Conservation (phyloP, 2,113 vertebrate genomes). For the Paratilapia polleni region DNA sequence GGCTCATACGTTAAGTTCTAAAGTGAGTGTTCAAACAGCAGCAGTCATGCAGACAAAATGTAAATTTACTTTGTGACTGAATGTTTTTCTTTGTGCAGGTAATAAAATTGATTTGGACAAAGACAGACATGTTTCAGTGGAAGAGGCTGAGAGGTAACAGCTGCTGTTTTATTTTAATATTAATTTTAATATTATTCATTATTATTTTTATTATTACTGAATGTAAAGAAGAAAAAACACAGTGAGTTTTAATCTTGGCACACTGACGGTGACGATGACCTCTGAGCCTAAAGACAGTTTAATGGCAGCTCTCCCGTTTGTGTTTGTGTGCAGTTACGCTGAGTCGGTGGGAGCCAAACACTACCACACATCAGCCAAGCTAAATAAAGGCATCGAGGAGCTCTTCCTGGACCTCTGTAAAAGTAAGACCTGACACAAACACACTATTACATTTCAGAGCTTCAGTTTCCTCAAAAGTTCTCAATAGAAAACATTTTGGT, state of each 20-base stretch:
- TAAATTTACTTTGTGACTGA: not conserved
- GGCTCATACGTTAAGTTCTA: too few species aligned
- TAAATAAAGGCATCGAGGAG: constrained; percentile 99
- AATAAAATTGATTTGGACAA: constrained; percentile 99
- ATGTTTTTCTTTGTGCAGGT: constrained; percentile 77
- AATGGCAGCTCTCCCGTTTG: not conserved
- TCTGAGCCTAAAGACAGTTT: not conserved
- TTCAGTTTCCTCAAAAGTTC: too few species aligned
- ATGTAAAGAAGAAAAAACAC: not conserved
- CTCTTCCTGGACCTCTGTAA: constrained; percentile 99
- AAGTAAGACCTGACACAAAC: constrained; percentile 80
- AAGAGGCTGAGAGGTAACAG: constrained; percentile 94
- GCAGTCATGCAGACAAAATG: too few species aligned
- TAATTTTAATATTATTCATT: not conserved
- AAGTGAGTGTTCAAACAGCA: not conserved
- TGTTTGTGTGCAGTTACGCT: constrained; percentile 84
- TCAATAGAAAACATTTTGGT: not conserved
- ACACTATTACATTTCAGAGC: not conserved
- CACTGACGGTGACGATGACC: not conserved
- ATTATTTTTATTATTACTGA: not conserved
- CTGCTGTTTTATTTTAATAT: too few species aligned
- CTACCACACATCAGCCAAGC: constrained; percentile 97
- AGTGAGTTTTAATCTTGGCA: too few species aligned
- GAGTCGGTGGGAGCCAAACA: constrained; percentile 98
- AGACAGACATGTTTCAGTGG: constrained; percentile 94